Conservation (phyloP, 2,113 vertebrate genomes). For the Peromyscus polionotus region DNA sequence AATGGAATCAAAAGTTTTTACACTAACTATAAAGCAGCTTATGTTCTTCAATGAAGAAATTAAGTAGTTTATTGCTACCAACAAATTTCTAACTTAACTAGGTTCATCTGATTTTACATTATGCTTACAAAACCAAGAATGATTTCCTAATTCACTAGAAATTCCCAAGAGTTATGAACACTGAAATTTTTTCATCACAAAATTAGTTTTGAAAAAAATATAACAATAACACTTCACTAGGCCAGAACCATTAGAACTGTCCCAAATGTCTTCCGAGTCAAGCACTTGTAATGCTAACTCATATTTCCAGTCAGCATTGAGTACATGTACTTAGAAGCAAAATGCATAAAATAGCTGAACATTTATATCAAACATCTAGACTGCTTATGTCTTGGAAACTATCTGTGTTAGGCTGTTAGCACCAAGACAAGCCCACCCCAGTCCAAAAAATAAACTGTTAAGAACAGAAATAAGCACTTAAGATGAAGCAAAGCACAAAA, state of each 20-base stretch:
- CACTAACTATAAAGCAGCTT: neutral
- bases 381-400: constrained; percentile 47
- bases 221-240: constrained; percentile 4
- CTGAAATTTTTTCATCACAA: neutral
- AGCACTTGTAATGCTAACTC: constrained; percentile 26
- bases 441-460: constrained; percentile 64
- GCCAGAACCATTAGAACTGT: constrained; percentile 12
- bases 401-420: neutral
- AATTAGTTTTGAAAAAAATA: constrained; percentile 36
- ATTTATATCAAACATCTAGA: constrained; percentile 63
- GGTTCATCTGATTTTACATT: constrained; percentile 44
- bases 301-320: constrained; percentile 42
- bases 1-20: constrained; percentile 61
- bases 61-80: constrained; percentile 27
- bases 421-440: constrained; percentile 57
- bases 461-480: constrained; percentile 64
- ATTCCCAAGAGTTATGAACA: constrained; percentile 35
- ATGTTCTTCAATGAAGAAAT: constrained; percentile 57
- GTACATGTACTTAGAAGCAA: constrained; percentile 47
- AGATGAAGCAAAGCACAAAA: constrained; percentile 71
- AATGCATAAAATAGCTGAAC: constrained; percentile 60
- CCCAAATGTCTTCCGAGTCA: constrained; percentile 31
- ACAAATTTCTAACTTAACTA: constrained; percentile 43
- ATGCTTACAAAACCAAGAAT: constrained; percentile 38
- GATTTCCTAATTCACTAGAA: constrained; percentile 59